Base-by-base conservation (phyloP, 2,113 vertebrate species). In the Oncorhynchus mykiss region DNA sequence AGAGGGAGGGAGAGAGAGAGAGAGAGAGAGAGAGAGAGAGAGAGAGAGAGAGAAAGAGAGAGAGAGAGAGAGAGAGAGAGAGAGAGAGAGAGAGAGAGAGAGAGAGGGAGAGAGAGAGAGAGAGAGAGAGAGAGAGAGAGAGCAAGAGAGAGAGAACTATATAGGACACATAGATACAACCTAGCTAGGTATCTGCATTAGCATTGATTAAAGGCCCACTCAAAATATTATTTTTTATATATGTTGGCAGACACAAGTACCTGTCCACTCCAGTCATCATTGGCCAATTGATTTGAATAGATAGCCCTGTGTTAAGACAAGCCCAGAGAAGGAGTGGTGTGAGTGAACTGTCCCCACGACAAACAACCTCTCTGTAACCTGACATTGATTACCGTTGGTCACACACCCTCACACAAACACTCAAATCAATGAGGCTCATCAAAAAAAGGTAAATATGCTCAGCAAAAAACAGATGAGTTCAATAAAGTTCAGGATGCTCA, bases 321-420 rank as follows among this genome's bases (percentile, higher is more conserved):
- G 79, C 71, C 59, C 14, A 9, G 67, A 76, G 79, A 81, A 48
- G 73, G 39, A 11, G 39, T 45, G 68, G 57, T n/a, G 62, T 77
- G 79, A 84, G 76, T 76, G 68, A 72, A 22, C 45, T 22, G 25
- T 34, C 74, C 13, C 22, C 22, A 22, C 1, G 45, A 75, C 71
- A 77, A 51, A 64, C 59, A 64, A 71, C 22, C 51, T 48, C 14
- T 5, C 72, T 51, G 3, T 49, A 71, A 73, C 74, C 51, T 62
- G 1, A 39, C 20, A 91, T 84, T 87, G 91, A 93, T 90, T 79
- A 74, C 81, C 70, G 74, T 78, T 85, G 85, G 71, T 66, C 65
- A 16, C 22, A 66, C n/a, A 66, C 64, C 2, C 25, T 11, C 64
- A 13, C 22, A 25, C 29, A 13, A 20, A 48, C 70, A 77, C 14